Conservation (phyloP, 2,888 invertebrate species). For the Megaustenia siamemsis region DNA sequence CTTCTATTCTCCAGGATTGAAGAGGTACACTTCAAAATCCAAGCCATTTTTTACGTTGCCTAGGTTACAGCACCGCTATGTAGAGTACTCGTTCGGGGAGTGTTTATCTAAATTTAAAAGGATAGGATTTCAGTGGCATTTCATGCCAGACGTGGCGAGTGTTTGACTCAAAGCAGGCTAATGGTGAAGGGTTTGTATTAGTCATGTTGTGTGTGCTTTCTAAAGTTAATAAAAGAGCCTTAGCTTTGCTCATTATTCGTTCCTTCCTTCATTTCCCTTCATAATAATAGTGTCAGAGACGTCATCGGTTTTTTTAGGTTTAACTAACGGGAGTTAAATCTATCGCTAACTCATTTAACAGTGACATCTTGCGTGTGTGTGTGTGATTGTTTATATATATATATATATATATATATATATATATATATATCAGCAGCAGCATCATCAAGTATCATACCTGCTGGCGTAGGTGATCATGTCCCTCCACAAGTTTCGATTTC, state of each 20-base stretch:
- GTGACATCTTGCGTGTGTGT: too few species aligned
- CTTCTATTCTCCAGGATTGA: not conserved
- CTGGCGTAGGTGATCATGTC: too few species aligned
- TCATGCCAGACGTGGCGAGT: not conserved
- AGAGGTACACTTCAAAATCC: not conserved
- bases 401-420: too few species aligned
- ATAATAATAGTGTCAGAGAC: too few species aligned
- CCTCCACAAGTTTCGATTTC: too few species aligned
- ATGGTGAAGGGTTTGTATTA: conserved; percentile 3
- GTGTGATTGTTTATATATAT: too few species aligned
- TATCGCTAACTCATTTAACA: too few species aligned
- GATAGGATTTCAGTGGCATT: not conserved
- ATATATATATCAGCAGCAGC: too few species aligned
- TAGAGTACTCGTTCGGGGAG: not conserved
- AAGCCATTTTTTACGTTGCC: conserved; percentile 6
- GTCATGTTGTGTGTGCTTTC: not conserved
- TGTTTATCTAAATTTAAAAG: conserved; percentile 17
- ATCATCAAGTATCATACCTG: too few species aligned
- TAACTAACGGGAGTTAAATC: too few species aligned
- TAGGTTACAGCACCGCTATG: not conserved
- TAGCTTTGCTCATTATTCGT: not conserved
- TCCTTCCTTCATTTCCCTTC: too few species aligned
- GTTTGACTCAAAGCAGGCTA: not conserved
- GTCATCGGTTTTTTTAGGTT: too few species aligned
- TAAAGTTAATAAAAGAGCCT: not conserved